Base-by-base conservation (phyloP, 2,113 vertebrate genomes). In the Leptocoma aspasia region DNA sequence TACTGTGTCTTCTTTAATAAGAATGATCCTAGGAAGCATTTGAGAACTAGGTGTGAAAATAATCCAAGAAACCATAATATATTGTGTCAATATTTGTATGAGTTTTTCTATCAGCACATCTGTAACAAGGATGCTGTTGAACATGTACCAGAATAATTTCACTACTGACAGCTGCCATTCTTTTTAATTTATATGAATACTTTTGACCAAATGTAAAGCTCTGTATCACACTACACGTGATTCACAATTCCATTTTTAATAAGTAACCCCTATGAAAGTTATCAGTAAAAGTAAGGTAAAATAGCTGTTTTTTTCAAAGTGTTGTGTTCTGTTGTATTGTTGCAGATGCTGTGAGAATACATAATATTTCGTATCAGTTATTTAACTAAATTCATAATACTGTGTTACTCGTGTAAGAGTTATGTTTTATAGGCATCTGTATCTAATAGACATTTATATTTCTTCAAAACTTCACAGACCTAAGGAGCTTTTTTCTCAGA, bases 211-310 rank as follows among this genome's bases (percentile, higher is more conserved):
- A 42, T 35, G 8, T 83, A 47, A 59, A 82, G 39, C 9, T 72
- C 31, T 81, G 9, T 47, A 44, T 45, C 2, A 10, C 24, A 53
- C 35, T 49, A 18, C 26, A 44, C 0, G 1, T 1, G 14, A 24
- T 54, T 47, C 88, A 41, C 5, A 83, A 18, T 33, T 54, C 8
- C 10, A 13, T 79, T 60, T 90, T 75, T 56, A 27, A 15, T 39
- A 60, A 66, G 15, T 35, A 75, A 41, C 4, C 3, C 10, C 26
- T 35, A 12, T 83, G 39, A 83, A 77, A 92, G 64, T 39, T 20
- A 30, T 64, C 30, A 37, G 30, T 50, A 70, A 69, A 76, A 73
- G 27, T 11, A 41, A 76, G 13, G 12, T 45, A 47, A 88, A 89
- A 63, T 17, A 73, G 8, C 13, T 65, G 8, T 18, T 76, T 79